Base-by-base conservation (phyloP, 1,140 invertebrate species). In the Drosophila arizonae region DNA sequence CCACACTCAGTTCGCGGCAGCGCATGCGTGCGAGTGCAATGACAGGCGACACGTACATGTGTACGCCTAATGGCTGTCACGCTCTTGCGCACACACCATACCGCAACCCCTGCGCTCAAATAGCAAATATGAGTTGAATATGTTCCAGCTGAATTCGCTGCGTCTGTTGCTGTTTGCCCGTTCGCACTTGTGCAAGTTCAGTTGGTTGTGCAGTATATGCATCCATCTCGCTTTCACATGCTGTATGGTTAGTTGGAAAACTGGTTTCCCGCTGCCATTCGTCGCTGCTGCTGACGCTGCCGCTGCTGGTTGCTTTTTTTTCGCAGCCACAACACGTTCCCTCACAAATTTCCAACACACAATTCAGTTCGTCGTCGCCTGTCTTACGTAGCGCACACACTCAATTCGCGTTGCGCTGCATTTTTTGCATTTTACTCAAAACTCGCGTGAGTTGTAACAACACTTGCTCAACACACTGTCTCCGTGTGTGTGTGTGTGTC, bases 321-420 rank as follows among this genome's bases (percentile, higher is more conserved):
- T 45, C 43, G 45, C 61, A 81, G 89, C 85, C 74, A 72, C 78
- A 79, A 76, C 73, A 84, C 73, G 77, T 90, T 91, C 90, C 84
- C 88, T 73, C 71, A 69, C 58, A 69, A 28, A 52, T 69, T 73
- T 73, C 71, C 71, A 73, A 73, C 82, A 82, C 79, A 90, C 65
- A 90, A 90, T 91, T 91, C 90, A 91, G 86, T 91, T 90, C 87
- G 81, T 85, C 86, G 90, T 88, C 86, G 90, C 81, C 84, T 88
- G 86, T 81, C 86, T 81, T 88, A 72, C 85, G 86, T 84, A 87
- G 74, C 79, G 87, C 90, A 91, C 86, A 91, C 86, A 75, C 71
- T 90, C 80, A 82, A 61, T 88, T 65, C 84, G 84, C 84, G 82
- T 77, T 74, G 62, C 74, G 78, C 50, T 76, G 70, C 65, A 68